Evolutionary conservation across 2,113 vertebrate species (phyloP).

Genomic region (Oreocharis arfaki): DNA sequence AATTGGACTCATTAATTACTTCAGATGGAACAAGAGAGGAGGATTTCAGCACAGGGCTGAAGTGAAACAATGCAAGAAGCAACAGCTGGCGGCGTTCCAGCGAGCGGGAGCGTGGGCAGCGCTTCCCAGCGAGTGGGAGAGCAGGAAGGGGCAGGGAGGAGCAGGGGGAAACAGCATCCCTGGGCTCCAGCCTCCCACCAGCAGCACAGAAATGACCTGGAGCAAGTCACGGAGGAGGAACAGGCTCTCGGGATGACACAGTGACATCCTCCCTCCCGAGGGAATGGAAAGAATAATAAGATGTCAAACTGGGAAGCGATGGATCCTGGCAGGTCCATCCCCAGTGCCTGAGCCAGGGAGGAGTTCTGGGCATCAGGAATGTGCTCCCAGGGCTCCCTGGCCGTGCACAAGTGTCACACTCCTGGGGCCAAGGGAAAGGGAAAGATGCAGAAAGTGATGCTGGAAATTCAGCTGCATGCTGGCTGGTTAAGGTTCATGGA

Average conservation of each 20-base stretch:
- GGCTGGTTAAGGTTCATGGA: too few species aligned
- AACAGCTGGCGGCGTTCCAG: not conserved
- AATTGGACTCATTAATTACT: conserved; percentile 16
- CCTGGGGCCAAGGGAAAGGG: not conserved
- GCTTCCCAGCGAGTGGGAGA: not conserved
- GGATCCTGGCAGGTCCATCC: not conserved
- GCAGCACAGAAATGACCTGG: not conserved
- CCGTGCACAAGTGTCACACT: not conserved
- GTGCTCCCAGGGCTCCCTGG: not conserved
- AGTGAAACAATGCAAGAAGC: not conserved
- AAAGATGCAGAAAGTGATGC: not conserved
- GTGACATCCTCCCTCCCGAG: not conserved
- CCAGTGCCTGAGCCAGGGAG: not conserved
- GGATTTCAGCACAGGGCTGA: not conserved
- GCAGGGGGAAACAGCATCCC: not conserved
- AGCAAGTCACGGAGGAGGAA: not conserved
- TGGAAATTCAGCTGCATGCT: not conserved
- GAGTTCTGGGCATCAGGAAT: not conserved
- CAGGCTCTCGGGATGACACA: fast-evolving
- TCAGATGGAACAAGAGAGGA: not conserved
- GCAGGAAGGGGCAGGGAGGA: not conserved
- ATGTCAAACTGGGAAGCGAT: not conserved
- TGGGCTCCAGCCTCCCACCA: not conserved
- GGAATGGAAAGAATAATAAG: not conserved
- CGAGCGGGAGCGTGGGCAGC: not conserved